phyloP scores from a whole-genome alignment of 2,888 invertebrate genomes.

The Camponotus fellah region DNA sequence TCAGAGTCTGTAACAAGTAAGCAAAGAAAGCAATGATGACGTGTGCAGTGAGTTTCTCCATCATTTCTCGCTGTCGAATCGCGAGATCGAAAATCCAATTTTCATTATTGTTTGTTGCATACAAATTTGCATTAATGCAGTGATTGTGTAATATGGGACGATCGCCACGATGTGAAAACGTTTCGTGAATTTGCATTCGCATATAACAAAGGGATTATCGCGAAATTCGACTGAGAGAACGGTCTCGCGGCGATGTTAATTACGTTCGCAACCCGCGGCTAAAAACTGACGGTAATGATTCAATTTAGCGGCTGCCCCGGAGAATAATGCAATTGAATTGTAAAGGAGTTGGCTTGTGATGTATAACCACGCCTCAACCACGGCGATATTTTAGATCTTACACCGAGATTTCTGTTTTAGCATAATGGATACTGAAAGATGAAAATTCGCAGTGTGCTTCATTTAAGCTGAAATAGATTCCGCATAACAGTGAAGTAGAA shows the following conservation, averaged over 20 bases:
- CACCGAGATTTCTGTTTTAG: conserved; percentile 37
- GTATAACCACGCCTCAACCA: conserved; percentile 20
- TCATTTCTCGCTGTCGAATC: not conserved
- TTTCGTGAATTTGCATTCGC: conserved; percentile 18
- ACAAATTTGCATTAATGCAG: not conserved
- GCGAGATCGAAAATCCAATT: not conserved
- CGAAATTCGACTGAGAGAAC: conserved; percentile 25
- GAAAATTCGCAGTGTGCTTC: conserved; percentile 14
- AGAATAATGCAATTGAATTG: conserved; percentile 51
- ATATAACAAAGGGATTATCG: conserved; percentile 12
- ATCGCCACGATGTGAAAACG: conserved; percentile 6
- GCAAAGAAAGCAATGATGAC: not conserved
- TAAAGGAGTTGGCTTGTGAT: conserved; percentile 43
- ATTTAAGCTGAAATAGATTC: conserved; percentile 33
- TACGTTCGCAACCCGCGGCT: conserved; percentile 20
- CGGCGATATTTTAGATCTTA: conserved; percentile 40
- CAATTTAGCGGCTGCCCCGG: conserved; percentile 31
- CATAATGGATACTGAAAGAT: conserved; percentile 21
- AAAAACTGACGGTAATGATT: conserved; percentile 52
- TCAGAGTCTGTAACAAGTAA: not conserved
- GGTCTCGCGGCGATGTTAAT: conserved; percentile 34
- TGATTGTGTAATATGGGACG: not conserved
- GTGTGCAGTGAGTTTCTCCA: not conserved
- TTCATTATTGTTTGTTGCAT: not conserved
- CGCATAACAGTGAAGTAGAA: not conserved